Percentiles rank a stretch among this genome's conserved stretches.
Conservation (phyloP, 1,140 invertebrate genomes). For the Bombus terrestris region DNA sequence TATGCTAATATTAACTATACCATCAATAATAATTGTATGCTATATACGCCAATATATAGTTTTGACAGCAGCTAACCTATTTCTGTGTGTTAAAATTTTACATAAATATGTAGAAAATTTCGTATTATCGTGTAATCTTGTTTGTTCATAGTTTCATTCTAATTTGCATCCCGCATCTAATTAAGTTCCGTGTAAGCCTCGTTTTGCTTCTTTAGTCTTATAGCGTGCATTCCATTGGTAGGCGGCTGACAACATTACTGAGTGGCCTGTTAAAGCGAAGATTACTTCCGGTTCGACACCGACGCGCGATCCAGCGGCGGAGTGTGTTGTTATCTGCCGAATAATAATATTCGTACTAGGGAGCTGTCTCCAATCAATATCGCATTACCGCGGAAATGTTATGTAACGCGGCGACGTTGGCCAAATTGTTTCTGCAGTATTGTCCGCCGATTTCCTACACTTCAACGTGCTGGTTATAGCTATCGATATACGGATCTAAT, state of each 20-base stretch:
- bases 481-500: neutral
- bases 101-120: no score
- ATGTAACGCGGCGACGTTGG: slow-evolving; percentile 48
- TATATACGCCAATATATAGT: no score
- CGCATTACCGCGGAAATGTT: slow-evolving; percentile 55
- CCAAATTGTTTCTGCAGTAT: slow-evolving; percentile 60
- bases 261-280: slow-evolving; percentile 45
- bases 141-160: neutral
- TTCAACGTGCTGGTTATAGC: neutral
- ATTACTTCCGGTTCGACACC: slow-evolving; percentile 55
- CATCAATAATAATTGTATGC: no score
- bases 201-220: neutral
- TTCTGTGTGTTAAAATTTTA: no score
- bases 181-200: neutral
- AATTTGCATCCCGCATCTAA: neutral
- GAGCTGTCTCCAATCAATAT: slow-evolving; percentile 63
- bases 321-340: slow-evolving; percentile 36
- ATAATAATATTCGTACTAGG: slow-evolving; percentile 55
- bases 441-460: slow-evolving; percentile 26
- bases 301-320: slow-evolving; percentile 30
- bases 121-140: no score
- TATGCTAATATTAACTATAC: no score
- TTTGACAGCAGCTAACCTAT: no score
- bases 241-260: neutral
- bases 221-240: neutral